These are phyloP conservation scores for Trileptium ribeirensis DNA, from an alignment of 2,888 invertebrate species.

Conservation along the genomic window DNA sequence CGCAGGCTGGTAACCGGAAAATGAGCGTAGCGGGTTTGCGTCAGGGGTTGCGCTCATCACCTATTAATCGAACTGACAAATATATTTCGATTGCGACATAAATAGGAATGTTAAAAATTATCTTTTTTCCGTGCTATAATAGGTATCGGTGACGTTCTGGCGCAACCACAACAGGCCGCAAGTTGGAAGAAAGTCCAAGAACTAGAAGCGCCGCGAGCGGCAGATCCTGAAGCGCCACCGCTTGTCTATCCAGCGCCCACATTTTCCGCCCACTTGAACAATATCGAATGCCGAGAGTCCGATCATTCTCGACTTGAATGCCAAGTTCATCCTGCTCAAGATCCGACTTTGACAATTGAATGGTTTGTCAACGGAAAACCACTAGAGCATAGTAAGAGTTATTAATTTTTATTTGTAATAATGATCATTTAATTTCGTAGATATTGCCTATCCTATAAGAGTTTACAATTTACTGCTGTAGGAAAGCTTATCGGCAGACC, in stretches of 20 bases:
- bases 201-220: conserved; percentile 60
- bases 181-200: conserved; percentile 80
- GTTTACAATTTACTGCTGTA: no score
- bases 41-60: no score
- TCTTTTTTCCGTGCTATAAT: no score
- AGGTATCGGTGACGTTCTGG: conserved; percentile 55
- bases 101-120: no score
- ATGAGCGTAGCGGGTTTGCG: no score
- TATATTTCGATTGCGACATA: no score
- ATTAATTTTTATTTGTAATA: no score
- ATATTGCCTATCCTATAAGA: no score
- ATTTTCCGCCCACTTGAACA: conserved; percentile 79
- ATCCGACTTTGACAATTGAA: conserved; percentile 73
- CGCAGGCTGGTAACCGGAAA: no score
- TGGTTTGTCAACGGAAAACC: conserved; percentile 50
- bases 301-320: conserved; percentile 83
- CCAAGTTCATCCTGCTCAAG: conserved; percentile 77
- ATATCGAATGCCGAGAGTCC: conserved; percentile 75
- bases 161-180: conserved; percentile 85
- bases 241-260: conserved; percentile 72
- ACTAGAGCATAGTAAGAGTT: conserved; percentile 40
- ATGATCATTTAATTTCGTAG: no score
- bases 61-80: no score
- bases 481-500: no score
- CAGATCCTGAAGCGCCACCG: conserved; percentile 62